A percentile compares a stretch with the other conserved stretches of the same genome.
phyloP scores from a whole-genome alignment of 2,888 invertebrate genomes.

The Caenorhabditis macrosperma region DNA sequence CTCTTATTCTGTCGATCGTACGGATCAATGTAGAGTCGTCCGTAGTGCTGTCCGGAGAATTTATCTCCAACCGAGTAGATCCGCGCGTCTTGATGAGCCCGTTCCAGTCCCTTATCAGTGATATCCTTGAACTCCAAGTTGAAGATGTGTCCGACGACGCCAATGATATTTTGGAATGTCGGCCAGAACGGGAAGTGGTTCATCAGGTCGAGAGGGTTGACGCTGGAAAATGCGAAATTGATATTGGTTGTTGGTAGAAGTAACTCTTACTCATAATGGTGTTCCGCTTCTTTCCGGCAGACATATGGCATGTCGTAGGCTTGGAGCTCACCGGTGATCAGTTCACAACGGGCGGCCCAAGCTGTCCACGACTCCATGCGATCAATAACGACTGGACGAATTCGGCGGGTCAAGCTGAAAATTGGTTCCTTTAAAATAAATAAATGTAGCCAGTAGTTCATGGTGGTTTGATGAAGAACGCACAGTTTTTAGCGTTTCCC shows the following conservation, averaged over 20 bases:
- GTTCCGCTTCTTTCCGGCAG: conserved; percentile 77
- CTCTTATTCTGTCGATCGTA: conserved; percentile 75
- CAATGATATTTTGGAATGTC: conserved; percentile 76
- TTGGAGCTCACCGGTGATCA: conserved; percentile 66
- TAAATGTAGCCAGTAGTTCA: too few relatives aligned
- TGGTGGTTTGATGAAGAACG: too few relatives aligned
- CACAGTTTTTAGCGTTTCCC: too few relatives aligned
- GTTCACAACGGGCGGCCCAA: conserved; percentile 72
- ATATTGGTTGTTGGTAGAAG: neutral
- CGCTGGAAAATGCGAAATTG: conserved; percentile 60
- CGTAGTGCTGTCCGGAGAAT: conserved; percentile 67
- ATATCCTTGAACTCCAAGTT: conserved; percentile 76
- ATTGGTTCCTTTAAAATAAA: too few relatives aligned
- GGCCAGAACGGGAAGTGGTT: conserved; percentile 79
- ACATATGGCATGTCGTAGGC: conserved; percentile 78
- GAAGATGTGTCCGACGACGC: conserved; percentile 72
- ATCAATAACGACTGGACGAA: conserved; percentile 78
- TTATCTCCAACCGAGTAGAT: conserved; percentile 76
- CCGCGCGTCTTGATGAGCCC: conserved; percentile 73
- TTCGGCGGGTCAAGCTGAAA: conserved; percentile 71
- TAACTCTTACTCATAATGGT: conserved; percentile 73
- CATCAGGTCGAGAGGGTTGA: conserved; percentile 77
- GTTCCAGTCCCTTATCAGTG: conserved; percentile 72
- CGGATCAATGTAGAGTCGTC: conserved; percentile 78
- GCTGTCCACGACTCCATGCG: conserved; percentile 76